Evolutionary conservation across 2,888 invertebrate genomes (phyloP).

Genomic region (Pristionchus exspectatus): DNA sequence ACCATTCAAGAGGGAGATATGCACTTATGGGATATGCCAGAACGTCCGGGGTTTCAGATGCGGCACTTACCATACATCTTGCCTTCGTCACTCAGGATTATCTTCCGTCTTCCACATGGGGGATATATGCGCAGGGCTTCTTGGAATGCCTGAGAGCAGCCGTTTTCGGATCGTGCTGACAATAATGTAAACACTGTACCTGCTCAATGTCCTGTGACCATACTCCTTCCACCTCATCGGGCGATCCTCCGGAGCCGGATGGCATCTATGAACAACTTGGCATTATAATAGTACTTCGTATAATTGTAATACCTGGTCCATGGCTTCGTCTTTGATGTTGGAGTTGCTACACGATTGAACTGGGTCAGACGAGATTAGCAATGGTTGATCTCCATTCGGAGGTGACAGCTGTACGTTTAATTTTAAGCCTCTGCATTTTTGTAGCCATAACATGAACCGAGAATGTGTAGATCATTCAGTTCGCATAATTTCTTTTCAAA

Average conservation of each 20-base stretch:
- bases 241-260: conserved; percentile 43
- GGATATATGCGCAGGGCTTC: conserved; percentile 99
- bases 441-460: background rate
- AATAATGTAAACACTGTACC: conserved; percentile 82
- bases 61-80: conserved; percentile 99
- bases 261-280: background rate
- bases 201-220: conserved; percentile 99
- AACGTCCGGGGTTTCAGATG: background rate
- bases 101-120: conserved; percentile 98
- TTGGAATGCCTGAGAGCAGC: conserved; percentile 85
- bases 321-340: conserved; percentile 27
- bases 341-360: background rate
- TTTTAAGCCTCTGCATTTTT: background rate
- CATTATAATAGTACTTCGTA: background rate
- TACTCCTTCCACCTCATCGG: conserved; percentile 87
- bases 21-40: background rate
- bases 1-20: background rate
- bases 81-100: conserved; percentile 99
- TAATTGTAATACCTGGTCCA: conserved; percentile 27
- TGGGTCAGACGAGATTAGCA: conserved; percentile 16
- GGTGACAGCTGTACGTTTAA: conserved; percentile 1
- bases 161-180: background rate
- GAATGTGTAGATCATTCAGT: background rate
- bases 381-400: background rate
- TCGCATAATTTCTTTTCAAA: too few relatives aligned